Evolutionary conservation across 1,140 invertebrate genomes (phyloP), one percentile per base, ranked within the genome.

Genomic region (Mylabris phalerata): DNA sequence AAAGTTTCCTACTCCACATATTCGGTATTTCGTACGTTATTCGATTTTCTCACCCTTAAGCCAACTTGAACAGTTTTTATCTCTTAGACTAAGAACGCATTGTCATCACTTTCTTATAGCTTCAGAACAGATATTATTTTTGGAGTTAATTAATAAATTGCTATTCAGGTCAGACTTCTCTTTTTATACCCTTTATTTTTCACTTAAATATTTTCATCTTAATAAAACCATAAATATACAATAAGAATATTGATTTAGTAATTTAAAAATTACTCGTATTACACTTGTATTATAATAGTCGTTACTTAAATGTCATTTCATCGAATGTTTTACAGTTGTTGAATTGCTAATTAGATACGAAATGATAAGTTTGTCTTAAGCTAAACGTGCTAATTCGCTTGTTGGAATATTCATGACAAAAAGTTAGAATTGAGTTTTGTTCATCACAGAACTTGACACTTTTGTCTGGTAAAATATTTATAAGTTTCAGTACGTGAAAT

Each of bases 101-200:
- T 59, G 57, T 59, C 57, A 59, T 59, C 57, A 59, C 45, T 59
- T 59, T 59, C 57, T 54, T 54, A 52, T 52, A 59, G 51, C 50
- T 59, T 44, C 51, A 59, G 44, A 54, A 52, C 46, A 48, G 50
- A 52, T 59, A 59, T 59, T 49, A 59, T 59, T 59, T 52, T 59
- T 41, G 27, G 39, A 47, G 41, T 59, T 59, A 59, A 59, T 59
- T 59, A 59, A 59, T 59, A 59, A 59, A 59, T 59, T 59, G 57
- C 51, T 59, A 59, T 59, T 59, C 57, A 49, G 57, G 49, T 59
- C 57, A 59, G 49, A 51, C 25, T 42, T 47, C 47, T 40, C 39
- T 19, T 40, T 40, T 26, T 39, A 11, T 50, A n/a, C 43, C 13
- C 19, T 47, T 27, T 42, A 42, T n/a, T 7, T 42, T 11, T 42